Conservation (phyloP, 2,888 invertebrate species). For the Disparrhopalites patrizii region DNA sequence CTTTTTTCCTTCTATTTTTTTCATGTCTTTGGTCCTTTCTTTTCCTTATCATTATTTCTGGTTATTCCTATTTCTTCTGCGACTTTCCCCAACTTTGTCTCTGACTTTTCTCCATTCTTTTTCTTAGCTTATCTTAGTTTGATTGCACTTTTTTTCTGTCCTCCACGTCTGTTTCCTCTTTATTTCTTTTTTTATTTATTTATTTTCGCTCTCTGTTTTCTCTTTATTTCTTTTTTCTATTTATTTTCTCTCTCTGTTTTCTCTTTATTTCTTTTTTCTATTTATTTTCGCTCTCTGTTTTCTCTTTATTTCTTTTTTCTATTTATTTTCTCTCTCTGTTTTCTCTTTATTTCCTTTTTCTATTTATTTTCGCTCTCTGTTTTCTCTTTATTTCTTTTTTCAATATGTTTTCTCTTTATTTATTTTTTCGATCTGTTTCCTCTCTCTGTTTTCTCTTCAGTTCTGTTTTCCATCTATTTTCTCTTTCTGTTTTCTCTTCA, state of each 20-base stretch:
- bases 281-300: not conserved
- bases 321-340: not conserved
- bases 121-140: too few relatives aligned
- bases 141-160: too few relatives aligned
- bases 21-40: too few relatives aligned
- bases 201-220: not conserved
- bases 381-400: not conserved
- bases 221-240: not conserved
- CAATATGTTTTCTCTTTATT: not conserved
- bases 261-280: not conserved
- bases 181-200: not conserved
- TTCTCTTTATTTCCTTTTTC: not conserved
- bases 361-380: not conserved
- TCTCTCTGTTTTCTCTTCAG: not conserved
- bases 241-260: not conserved
- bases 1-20: too few relatives aligned
- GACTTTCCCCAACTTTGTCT: too few relatives aligned
- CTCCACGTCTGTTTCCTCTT: too few relatives aligned
- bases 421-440: not conserved
- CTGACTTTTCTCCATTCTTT: too few relatives aligned
- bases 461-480: not conserved
- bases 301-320: not conserved
- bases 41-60: too few relatives aligned
- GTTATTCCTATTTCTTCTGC: too few relatives aligned
- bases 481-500: too few relatives aligned